Conservation (phyloP, 2,797 vertebrate species). For the Phrynocephalus guinanensis region DNA sequence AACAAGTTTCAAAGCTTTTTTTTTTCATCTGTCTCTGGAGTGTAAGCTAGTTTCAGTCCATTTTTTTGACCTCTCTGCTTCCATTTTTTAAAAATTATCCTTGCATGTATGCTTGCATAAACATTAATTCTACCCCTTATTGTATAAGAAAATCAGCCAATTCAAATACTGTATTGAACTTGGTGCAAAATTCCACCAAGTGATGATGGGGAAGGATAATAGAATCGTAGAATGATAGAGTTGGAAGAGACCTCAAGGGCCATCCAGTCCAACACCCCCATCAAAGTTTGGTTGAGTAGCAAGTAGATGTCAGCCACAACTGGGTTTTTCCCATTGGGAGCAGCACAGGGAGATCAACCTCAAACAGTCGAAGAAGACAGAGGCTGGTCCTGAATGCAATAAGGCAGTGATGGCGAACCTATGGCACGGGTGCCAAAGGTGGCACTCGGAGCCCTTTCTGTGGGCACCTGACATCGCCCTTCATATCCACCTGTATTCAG, state of each 20-base stretch:
- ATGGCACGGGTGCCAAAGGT: too few species aligned
- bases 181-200: background rate
- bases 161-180: background rate
- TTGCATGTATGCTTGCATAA: background rate
- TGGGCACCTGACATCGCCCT: too few species aligned
- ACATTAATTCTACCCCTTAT: background rate
- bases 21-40: background rate
- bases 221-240: too few species aligned
- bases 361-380: too few species aligned
- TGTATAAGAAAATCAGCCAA: background rate
- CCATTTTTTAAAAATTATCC: background rate
- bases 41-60: background rate
- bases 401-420: too few species aligned
- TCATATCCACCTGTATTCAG: too few species aligned
- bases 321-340: background rate
- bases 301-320: background rate
- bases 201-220: background rate
- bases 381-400: too few species aligned
- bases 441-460: too few species aligned
- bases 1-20: background rate
- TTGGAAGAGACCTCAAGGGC: too few species aligned
- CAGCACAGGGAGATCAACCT: too few species aligned
- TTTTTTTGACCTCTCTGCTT: background rate
- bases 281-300: background rate
- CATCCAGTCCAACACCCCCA: too few species aligned